Conservation (phyloP, 2,888 invertebrate species). For the Beris chalybata region DNA sequence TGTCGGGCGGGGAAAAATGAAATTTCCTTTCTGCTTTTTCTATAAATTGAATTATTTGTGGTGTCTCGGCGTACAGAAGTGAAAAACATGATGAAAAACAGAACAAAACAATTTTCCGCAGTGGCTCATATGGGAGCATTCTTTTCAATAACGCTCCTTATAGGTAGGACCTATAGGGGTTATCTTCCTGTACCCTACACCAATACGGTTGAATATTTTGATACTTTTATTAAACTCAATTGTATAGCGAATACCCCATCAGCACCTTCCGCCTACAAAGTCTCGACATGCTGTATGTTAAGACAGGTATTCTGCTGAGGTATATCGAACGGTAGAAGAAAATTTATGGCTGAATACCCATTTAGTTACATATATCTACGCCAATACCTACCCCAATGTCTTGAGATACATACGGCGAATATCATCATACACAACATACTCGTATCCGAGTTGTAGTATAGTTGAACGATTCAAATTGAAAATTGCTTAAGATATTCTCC, state of each 20-base stretch:
- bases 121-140: conserved; percentile 40
- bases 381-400: too few species aligned
- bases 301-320: background rate
- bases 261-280: background rate
- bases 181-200: background rate
- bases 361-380: too few species aligned
- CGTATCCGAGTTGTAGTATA: background rate
- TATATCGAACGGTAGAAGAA: background rate
- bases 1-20: conserved; percentile 15
- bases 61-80: conserved; percentile 14
- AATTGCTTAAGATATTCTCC: conserved; percentile 37
- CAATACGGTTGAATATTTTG: conserved; percentile 16
- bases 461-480: conserved; percentile 37
- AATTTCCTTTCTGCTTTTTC: conserved; percentile 23
- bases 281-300: background rate
- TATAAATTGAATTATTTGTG: conserved; percentile 36
- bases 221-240: conserved; percentile 30
- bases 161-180: background rate
- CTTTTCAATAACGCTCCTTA: conserved; percentile 16
- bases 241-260: conserved; percentile 5
- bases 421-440: background rate
- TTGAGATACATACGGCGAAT: too few species aligned
- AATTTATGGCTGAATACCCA: conserved; percentile 16
- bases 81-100: conserved; percentile 16
- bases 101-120: conserved; percentile 39